phyloP scores from a whole-genome alignment of 2,113 vertebrate species.

The Pollimyrus isidori region DNA sequence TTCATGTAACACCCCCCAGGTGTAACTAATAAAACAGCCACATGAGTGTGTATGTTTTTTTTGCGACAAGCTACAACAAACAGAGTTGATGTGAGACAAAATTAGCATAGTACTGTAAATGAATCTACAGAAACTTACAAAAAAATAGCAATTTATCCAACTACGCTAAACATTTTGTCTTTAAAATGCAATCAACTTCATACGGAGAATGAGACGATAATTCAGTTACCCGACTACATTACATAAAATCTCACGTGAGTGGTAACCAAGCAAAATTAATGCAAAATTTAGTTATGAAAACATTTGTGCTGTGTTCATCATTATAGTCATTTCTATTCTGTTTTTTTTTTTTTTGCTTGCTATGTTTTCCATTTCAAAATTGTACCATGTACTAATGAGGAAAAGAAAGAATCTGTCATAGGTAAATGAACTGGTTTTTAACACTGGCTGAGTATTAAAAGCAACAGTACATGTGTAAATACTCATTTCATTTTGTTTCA shows the following conservation, averaged over 20 bases:
- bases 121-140: not conserved
- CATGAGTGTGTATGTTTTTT: not conserved
- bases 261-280: not conserved
- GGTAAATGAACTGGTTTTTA: not conserved
- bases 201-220: not conserved
- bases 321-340: not conserved
- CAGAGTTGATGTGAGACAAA: not conserved
- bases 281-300: not conserved
- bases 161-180: not conserved
- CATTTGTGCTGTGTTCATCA: not conserved
- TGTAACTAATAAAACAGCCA: not conserved
- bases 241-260: not conserved
- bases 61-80: not conserved
- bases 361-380: not conserved
- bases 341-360: too few relatives aligned
- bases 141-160: not conserved
- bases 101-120: not conserved
- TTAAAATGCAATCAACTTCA: not conserved
- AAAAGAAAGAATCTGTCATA: not conserved
- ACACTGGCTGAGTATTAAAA: not conserved
- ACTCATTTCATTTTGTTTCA: not conserved
- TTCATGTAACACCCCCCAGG: not conserved
- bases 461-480: not conserved
- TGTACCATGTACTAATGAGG: not conserved
- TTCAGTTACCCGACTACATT: not conserved